Base-by-base conservation (phyloP, 2,888 invertebrate genomes). In the Limenitis arthemis region DNA sequence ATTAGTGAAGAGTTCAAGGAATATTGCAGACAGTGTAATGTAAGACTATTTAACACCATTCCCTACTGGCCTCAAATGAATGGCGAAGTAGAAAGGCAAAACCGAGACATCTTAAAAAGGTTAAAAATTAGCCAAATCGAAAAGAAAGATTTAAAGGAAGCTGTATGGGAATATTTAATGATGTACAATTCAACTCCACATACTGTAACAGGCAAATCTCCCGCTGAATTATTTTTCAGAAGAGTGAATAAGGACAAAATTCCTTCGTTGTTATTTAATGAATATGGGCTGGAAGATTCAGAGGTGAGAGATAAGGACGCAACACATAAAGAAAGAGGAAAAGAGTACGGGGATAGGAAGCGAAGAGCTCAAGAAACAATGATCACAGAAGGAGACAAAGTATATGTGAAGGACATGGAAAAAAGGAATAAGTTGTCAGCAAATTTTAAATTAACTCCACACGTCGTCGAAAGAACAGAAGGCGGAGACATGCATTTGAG, bases 1-100 rank as follows among this genome's bases (percentile, higher is more conserved):
- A 8, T 29, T 0, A 63, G 60, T 11, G 55, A 49, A 6, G 59
- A 61, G 30, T 63, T 64, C 29, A 61, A 60, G 29, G 5, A n/a
- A 2, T 67, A 49, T 47, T 63, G 61, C 40, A 8, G 6, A 1
- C 55, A 62, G 33, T 40, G 30, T 0, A 43, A 56, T 8, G 63
- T 65, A 6, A 49, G 6, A 6, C 5, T 65, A 1, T 61, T 32
- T 42, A 51, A 60, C 58, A 64, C 0, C 9, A 63, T 43, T 63
- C 64, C 64, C 1, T 67, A 67, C 11, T 66, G 64, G 62, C 65
- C 66, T 0, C 66, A 66, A 50, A 40, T 41, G 38, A 66, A 64
- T 39, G 66, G 66, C 0, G 65, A 67, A 41, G 65, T 69, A 0
- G 64, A 69, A 29, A 31, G 51, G n/a, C 66, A 67, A 49, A 67